These are phyloP conservation scores for Galagoides demidoff DNA, from an alignment of 2,797 vertebrate species.

Conservation along the genomic window DNA sequence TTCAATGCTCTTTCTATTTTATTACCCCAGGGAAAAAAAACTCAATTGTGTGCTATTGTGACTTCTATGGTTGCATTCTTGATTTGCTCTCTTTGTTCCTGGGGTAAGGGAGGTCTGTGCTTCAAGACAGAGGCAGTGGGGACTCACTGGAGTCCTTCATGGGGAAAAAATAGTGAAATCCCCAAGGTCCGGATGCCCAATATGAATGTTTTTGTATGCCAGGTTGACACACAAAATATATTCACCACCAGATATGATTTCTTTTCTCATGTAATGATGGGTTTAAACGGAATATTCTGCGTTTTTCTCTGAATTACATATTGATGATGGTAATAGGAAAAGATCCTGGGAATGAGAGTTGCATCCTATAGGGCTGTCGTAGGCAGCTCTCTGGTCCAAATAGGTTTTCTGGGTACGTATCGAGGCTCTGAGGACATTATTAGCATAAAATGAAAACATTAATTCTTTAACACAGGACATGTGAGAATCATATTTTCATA, in stretches of 20 bases:
- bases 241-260: not conserved
- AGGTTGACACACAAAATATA: not conserved
- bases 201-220: not conserved
- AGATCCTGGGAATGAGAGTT: not conserved
- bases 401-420: conserved; percentile 8
- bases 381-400: not conserved
- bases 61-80: not conserved
- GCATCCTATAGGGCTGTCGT: not conserved
- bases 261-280: not conserved
- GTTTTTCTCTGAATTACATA: conserved; percentile 10
- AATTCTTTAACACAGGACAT: not conserved
- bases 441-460: not conserved
- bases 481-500: conserved; percentile 29
- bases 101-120: not conserved
- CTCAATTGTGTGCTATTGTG: not conserved
- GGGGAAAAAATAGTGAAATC: not conserved
- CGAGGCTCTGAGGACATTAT: not conserved
- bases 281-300: not conserved
- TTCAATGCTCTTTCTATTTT: not conserved
- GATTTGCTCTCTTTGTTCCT: not conserved
- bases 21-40: conserved; percentile 20
- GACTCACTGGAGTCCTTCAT: not conserved
- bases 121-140: not conserved
- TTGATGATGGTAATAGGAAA: not conserved
- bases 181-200: not conserved